Conservation (phyloP, 37 sponge, comb jelly and placozoan genomes). For the Mnemiopsis leidyi region DNA sequence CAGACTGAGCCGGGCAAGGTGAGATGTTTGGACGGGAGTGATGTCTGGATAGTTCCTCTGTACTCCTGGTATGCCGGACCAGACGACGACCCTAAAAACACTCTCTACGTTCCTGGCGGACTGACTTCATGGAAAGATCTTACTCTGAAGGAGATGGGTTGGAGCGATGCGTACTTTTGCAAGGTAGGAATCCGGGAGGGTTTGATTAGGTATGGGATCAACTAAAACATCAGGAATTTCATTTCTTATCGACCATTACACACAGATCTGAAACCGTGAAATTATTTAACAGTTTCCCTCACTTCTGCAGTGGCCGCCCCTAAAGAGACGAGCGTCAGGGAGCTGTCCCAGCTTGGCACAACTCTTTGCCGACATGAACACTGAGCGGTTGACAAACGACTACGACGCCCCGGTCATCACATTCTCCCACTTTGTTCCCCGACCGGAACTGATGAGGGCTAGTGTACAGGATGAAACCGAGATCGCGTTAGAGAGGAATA, state of each 20-base stretch:
- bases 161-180: conserved; percentile 38
- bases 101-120: conserved; percentile 35
- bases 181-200: conserved; percentile 38
- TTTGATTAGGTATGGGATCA: background rate
- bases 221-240: too few species aligned
- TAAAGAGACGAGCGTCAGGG: background rate
- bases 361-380: conserved; percentile 54
- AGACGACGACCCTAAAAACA: conserved; percentile 34
- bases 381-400: background rate
- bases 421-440: conserved; percentile 59
- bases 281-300: too few species aligned
- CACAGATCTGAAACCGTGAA: too few species aligned
- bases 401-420: conserved; percentile 65
- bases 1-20: conserved; percentile 54
- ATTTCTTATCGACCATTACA: too few species aligned
- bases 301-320: background rate
- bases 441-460: conserved; percentile 45
- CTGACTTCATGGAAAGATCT: background rate
- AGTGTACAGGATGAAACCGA: conserved; percentile 4
- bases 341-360: background rate
- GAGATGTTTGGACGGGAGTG: conserved; percentile 22
- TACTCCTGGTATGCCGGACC: conserved; percentile 65
- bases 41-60: conserved; percentile 64
- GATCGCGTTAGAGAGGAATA: conserved; percentile 3
- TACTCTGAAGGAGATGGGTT: conserved; percentile 42